These are phyloP conservation scores for Gastrophysa polygoni DNA, from an alignment of 2,888 invertebrate genomes.

Conservation along the genomic window DNA sequence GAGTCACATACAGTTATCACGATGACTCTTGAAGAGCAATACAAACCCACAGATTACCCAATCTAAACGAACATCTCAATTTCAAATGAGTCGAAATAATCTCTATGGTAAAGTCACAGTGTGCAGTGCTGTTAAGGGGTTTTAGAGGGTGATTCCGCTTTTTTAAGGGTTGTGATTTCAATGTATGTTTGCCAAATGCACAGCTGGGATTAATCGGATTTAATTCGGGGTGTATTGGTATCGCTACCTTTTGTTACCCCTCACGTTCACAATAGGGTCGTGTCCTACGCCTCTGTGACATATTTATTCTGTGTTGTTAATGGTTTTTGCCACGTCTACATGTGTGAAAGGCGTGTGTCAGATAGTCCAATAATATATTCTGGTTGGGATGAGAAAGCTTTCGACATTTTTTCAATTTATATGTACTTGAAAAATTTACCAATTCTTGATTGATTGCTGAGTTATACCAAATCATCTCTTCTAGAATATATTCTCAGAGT, in stretches of 20 bases:
- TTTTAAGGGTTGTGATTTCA: conserved; percentile 44
- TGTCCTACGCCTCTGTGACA: conserved; percentile 47
- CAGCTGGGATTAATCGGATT: conserved; percentile 59
- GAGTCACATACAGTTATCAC: neutral
- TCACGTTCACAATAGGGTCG: conserved; percentile 38
- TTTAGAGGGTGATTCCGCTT: conserved; percentile 40
- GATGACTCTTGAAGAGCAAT: conserved; percentile 5
- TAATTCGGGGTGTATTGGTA: conserved; percentile 51
- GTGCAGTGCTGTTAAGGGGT: conserved; percentile 37
- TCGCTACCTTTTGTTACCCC: conserved; percentile 44
- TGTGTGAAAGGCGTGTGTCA: conserved; percentile 53
- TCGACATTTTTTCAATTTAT: neutral
- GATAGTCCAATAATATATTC: conserved; percentile 44
- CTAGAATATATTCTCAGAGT: too few relatives aligned
- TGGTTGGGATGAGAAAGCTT: conserved; percentile 27
- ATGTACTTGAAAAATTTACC: conserved; percentile 13
- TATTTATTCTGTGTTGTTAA: conserved; percentile 48
- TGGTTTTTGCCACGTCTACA: conserved; percentile 50
- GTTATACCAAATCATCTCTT: too few relatives aligned
- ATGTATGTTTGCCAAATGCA: conserved; percentile 56
- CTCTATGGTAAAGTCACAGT: conserved; percentile 36
- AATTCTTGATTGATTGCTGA: too few relatives aligned
- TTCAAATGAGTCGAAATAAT: conserved; percentile 51
- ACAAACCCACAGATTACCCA: conserved; percentile 15
- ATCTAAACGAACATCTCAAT: conserved; percentile 47